Percentiles rank a stretch among this genome's conserved stretches.
Evolutionary conservation across 2,113 vertebrate species (phyloP).

Genomic region (cat (Felis catus)): DNA sequence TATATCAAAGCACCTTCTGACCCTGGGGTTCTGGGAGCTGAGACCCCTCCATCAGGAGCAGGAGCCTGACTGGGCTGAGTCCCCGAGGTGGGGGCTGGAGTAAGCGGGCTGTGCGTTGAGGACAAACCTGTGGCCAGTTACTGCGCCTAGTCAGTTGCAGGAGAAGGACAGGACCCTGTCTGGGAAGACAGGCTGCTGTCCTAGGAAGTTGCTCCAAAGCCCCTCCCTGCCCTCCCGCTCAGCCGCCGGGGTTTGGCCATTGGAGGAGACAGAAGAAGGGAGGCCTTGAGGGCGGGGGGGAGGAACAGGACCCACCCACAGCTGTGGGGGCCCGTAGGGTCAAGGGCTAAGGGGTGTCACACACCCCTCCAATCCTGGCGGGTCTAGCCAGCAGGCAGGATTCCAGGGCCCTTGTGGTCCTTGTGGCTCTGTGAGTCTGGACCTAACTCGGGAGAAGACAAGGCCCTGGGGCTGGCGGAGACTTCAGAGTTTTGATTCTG

Average conservation of each 20-base stretch:
- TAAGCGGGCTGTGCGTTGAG: neutral
- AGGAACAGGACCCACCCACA: rapidly evolving
- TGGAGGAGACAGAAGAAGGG: neutral
- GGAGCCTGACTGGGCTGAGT: neutral
- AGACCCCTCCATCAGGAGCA: neutral
- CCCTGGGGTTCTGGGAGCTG: neutral
- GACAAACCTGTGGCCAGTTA: neutral
- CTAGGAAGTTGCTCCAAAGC: neutral
- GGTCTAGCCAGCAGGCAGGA: neutral
- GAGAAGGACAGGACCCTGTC: neutral
- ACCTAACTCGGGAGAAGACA: neutral
- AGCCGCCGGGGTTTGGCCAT: neutral
- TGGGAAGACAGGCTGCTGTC: neutral
- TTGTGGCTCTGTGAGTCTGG: neutral
- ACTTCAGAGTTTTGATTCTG: neutral
- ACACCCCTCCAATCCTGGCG: neutral
- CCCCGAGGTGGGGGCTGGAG: neutral
- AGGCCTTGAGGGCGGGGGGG: neutral
- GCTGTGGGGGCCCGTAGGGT: rapidly evolving
- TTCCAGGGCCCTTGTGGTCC: neutral
- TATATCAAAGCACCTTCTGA: neutral
- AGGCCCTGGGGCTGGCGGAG: neutral
- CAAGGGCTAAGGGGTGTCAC: neutral
- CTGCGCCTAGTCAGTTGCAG: neutral
- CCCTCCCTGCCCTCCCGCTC: neutral